A percentile compares a stretch with the other conserved stretches of the same genome.
Evolutionary conservation across 2,113 vertebrate species (phyloP).

Genomic region (Lipophrys pholis): DNA sequence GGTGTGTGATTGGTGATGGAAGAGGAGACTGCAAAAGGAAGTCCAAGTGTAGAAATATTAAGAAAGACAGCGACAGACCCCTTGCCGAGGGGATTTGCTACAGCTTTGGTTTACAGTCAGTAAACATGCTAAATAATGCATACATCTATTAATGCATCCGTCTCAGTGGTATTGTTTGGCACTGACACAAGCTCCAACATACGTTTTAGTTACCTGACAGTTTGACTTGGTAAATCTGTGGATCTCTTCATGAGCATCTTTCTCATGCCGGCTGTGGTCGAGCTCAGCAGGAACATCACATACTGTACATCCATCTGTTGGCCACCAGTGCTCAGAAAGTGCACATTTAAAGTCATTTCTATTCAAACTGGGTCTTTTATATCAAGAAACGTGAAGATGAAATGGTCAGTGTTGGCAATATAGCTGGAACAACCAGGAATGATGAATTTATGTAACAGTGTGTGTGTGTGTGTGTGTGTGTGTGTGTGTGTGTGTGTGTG

Average conservation of each 20-base stretch:
- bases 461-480: too few relatives aligned
- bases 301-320: conserved; percentile 32
- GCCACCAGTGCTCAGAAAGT: neutral
- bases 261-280: neutral
- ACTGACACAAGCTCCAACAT: neutral
- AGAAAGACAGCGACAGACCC: conserved; percentile 32
- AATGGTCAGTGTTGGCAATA: too few relatives aligned
- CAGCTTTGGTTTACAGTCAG: conserved; percentile 24
- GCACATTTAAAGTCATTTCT: too few relatives aligned
- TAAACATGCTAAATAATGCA: conserved; percentile 74
- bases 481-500: too few relatives aligned
- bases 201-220: neutral
- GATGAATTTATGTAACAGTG: too few relatives aligned
- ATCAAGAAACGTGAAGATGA: neutral
- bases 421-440: too few relatives aligned
- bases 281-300: conserved; percentile 32
- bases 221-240: neutral
- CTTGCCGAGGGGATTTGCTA: conserved; percentile 11
- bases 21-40: neutral
- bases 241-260: neutral
- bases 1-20: conserved; percentile 13
- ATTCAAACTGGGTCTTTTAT: neutral
- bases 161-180: conserved; percentile 33
- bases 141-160: conserved; percentile 52
- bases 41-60: conserved; percentile 10